Conservation (phyloP, 2,113 vertebrate species). For the Dipodomys spectabilis region DNA sequence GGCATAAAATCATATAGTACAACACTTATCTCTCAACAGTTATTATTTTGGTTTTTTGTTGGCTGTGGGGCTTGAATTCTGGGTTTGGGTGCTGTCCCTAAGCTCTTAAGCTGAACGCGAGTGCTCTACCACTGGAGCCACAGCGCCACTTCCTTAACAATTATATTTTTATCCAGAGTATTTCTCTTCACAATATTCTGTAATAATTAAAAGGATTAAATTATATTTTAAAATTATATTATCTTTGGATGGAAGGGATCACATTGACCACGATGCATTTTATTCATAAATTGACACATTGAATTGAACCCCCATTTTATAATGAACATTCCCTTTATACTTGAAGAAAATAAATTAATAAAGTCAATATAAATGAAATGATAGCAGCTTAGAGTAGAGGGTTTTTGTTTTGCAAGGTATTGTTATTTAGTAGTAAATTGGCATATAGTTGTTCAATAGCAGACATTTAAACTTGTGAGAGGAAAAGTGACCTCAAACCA, state of each 20-base stretch:
- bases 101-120: too few species aligned
- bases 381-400: neutral
- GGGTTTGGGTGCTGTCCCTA: too few species aligned
- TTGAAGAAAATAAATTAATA: too few species aligned
- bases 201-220: constrained; percentile 16
- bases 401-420: neutral
- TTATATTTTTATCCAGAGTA: constrained; percentile 7
- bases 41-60: neutral
- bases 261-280: too few species aligned
- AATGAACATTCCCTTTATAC: too few species aligned
- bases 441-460: neutral
- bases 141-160: neutral
- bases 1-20: constrained; percentile 4
- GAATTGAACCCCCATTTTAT: too few species aligned
- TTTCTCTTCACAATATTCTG: constrained; percentile 2
- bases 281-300: too few species aligned
- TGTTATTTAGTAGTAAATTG: neutral
- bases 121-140: too few species aligned
- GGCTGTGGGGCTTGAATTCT: too few species aligned
- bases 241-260: too few species aligned
- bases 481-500: neutral
- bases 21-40: neutral
- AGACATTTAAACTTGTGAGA: neutral
- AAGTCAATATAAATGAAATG: neutral
- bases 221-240: neutral